Percentiles rank a stretch among this genome's conserved stretches.
Evolutionary conservation across 1,140 invertebrate species (phyloP).

Genomic region (Delia radicum): DNA sequence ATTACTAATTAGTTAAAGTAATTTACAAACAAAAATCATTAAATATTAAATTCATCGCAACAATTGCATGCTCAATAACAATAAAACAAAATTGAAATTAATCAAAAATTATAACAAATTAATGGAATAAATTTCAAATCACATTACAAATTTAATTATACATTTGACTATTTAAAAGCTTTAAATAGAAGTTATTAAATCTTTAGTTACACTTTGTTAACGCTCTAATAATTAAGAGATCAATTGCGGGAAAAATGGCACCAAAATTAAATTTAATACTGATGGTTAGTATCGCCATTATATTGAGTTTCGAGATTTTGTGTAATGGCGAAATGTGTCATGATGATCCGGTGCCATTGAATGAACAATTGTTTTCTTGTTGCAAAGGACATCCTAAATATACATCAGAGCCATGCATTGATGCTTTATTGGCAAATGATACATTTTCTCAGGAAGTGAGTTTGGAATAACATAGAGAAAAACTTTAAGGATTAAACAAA

Average conservation of each 20-base stretch:
- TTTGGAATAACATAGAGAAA: background rate
- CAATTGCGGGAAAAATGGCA: background rate
- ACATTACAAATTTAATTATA: no score
- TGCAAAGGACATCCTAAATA: background rate
- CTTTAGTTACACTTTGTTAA: background rate
- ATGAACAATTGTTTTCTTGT: background rate
- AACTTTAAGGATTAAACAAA: background rate
- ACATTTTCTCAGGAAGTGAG: background rate
- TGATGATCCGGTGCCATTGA: background rate
- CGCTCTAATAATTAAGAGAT: background rate
- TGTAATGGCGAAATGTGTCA: background rate
- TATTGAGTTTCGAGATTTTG: background rate
- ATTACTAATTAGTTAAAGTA: no score
- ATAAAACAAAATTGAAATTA: no score
- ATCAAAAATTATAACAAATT: no score
- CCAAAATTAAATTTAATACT: background rate
- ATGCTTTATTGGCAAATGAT: background rate
- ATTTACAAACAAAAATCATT: no score
- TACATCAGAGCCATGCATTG: background rate
- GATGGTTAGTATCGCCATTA: background rate
- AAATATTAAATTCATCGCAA: no score
- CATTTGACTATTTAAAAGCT: background rate
- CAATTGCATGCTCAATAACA: no score
- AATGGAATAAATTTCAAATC: no score
- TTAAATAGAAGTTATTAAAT: background rate